Conservation (phyloP, 1,140 invertebrate genomes). For the Platyscapa corneri region DNA sequence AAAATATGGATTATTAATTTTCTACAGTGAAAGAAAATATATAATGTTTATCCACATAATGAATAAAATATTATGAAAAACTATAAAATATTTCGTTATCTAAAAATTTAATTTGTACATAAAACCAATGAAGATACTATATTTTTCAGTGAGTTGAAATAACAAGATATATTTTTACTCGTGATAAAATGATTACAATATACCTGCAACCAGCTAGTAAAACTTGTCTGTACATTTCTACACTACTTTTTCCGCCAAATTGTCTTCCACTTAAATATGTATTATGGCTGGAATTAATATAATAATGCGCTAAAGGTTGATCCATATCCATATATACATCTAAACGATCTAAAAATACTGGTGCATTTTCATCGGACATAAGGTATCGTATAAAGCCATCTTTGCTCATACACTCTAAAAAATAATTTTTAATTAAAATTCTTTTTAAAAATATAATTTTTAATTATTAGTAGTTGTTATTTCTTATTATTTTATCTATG, state of each 20-base stretch:
- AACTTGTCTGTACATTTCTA: constrained; percentile 98
- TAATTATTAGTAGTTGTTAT: too few relatives aligned
- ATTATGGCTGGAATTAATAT: constrained; percentile 99
- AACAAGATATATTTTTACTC: not conserved
- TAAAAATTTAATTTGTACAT: too few relatives aligned
- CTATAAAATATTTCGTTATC: too few relatives aligned
- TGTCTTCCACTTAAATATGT: constrained; percentile 97
- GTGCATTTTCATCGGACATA: constrained; percentile 99
- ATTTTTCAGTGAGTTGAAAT: too few relatives aligned
- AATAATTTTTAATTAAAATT: too few relatives aligned
- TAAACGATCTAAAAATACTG: constrained; percentile 96
- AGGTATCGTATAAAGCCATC: constrained; percentile 97
- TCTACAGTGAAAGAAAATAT: too few relatives aligned
- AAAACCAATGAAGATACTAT: too few relatives aligned
- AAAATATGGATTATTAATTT: too few relatives aligned
- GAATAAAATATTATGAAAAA: too few relatives aligned
- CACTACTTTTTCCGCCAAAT: constrained; percentile 96
- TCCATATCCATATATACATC: constrained; percentile 99
- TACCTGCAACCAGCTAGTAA: constrained; percentile 94
- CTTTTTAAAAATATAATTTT: too few relatives aligned
- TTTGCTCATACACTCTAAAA: constrained; percentile 79
- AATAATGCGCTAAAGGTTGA: constrained; percentile 96
- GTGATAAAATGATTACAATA: not conserved
- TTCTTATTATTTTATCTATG: not conserved
- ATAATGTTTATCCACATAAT: too few relatives aligned